Conservation (phyloP, 2,888 invertebrate species). For the Ochropacha duplaris region DNA sequence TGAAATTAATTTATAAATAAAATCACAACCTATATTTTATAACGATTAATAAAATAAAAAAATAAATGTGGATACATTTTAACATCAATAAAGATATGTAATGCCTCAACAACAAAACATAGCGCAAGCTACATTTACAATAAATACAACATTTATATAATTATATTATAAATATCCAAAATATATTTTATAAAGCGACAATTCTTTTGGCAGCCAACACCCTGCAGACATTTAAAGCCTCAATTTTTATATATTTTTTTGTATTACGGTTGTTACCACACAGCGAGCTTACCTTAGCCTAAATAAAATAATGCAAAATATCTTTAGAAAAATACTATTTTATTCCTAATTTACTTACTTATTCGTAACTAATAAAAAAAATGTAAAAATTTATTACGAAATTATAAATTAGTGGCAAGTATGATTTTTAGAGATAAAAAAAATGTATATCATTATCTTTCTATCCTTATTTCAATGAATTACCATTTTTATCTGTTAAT, state of each 20-base stretch:
- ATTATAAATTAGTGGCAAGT: too few species aligned
- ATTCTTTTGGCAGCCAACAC: conserved; percentile 74
- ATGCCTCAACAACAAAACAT: conserved; percentile 19
- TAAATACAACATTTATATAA: conserved; percentile 33
- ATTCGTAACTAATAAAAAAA: too few species aligned
- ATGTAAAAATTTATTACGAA: too few species aligned
- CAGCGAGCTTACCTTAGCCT: conserved; percentile 51
- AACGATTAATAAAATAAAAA: conserved; percentile 27
- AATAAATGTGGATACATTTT: conserved; percentile 40
- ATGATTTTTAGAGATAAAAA: too few species aligned
- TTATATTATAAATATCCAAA: conserved; percentile 27
- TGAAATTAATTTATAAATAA: neutral
- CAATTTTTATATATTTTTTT: conserved; percentile 29
- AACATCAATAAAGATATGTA: conserved; percentile 11
- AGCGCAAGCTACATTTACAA: conserved; percentile 57
- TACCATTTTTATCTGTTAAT: neutral
- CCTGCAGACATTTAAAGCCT: conserved; percentile 81
- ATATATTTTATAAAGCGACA: conserved; percentile 44
- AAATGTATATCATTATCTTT: too few species aligned
- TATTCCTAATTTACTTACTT: too few species aligned
- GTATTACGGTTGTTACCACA: conserved; percentile 63
- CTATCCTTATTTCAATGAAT: too few species aligned
- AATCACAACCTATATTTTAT: conserved; percentile 6
- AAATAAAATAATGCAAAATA: neutral
- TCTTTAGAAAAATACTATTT: too few species aligned